A percentile compares a stretch with the other conserved stretches of the same genome.
Conservation (phyloP, 2,888 invertebrate species). For the Macrosoma leucophasiata region DNA sequence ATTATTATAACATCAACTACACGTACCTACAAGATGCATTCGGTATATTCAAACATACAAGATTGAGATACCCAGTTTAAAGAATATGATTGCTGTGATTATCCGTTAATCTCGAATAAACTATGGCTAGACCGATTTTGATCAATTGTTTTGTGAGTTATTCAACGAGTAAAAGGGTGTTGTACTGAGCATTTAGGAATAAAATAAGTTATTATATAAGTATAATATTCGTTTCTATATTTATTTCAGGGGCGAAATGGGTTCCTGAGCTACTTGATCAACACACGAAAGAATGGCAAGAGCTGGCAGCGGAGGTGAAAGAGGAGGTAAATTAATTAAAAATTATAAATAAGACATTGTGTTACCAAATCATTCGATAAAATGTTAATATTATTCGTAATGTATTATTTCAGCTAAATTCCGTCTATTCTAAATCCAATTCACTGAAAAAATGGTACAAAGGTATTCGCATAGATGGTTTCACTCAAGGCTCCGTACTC, state of each 20-base stretch:
- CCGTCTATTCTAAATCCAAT: slow-evolving; percentile 85
- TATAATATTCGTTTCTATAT: neutral
- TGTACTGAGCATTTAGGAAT: no score
- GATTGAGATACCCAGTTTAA: no score
- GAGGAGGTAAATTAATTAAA: slow-evolving; percentile 76
- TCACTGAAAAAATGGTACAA: slow-evolving; percentile 88
- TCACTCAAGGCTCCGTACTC: slow-evolving; percentile 90
- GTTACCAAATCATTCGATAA: slow-evolving; percentile 6
- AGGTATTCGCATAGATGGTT: slow-evolving; percentile 90
- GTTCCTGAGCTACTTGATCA: slow-evolving; percentile 89
- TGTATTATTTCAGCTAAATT: slow-evolving; percentile 79
- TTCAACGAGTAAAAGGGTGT: no score
- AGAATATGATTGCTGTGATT: no score
- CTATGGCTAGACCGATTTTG: no score
- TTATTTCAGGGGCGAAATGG: slow-evolving; percentile 80
- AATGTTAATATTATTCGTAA: neutral
- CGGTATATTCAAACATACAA: no score
- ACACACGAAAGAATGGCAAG: slow-evolving; percentile 91
- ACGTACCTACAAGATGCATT: no score
- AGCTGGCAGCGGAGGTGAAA: slow-evolving; percentile 86
- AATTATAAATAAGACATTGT: no score
- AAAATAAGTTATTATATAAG: no score
- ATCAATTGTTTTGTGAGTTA: no score
- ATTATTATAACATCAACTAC: no score
- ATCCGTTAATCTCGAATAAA: no score